Conservation (phyloP, 2,797 vertebrate species). For the Neopelma chrysocephalum region DNA sequence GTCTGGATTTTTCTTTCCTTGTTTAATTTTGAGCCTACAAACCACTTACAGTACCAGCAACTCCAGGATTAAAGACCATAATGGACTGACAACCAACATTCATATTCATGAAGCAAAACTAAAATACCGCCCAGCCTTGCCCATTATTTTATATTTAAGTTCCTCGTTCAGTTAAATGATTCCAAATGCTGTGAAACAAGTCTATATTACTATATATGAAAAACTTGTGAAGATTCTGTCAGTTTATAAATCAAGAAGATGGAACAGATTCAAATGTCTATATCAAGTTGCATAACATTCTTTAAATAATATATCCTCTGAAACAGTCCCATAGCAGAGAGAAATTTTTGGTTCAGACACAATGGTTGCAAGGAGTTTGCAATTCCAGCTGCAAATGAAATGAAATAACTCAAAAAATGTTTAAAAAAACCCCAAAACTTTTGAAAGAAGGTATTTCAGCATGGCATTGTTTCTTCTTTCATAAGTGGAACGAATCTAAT, state of each 20-base stretch:
- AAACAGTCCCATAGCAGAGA: conserved; percentile 1
- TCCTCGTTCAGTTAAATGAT: conserved; percentile 2
- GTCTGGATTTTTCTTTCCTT: neutral
- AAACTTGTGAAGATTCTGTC: conserved; percentile 9
- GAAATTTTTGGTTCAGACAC: neutral
- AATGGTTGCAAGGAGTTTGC: conserved; percentile 6
- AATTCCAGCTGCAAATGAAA: conserved; percentile 43
- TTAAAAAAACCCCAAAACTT: neutral
- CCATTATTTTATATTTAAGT: neutral
- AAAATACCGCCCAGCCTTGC: neutral
- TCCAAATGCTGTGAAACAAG: conserved; percentile 21
- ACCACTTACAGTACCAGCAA: neutral
- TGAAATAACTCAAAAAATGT: conserved; percentile 12
- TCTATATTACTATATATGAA: neutral
- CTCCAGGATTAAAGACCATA: neutral
- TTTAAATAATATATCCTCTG: neutral
- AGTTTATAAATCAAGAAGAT: conserved; percentile 47
- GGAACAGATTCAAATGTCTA: conserved; percentile 28
- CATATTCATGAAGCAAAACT: neutral
- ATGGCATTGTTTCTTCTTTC: conserved; percentile 41
- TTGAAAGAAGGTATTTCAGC: conserved; percentile 39
- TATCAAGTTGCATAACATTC: conserved; percentile 1
- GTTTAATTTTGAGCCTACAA: neutral
- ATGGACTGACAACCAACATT: neutral
- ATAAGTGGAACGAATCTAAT: neutral